A percentile compares a stretch with the other conserved stretches of the same genome.
These are phyloP conservation scores for Ischnura elegans DNA, from an alignment of 2,888 invertebrate genomes.

Conservation along the genomic window DNA sequence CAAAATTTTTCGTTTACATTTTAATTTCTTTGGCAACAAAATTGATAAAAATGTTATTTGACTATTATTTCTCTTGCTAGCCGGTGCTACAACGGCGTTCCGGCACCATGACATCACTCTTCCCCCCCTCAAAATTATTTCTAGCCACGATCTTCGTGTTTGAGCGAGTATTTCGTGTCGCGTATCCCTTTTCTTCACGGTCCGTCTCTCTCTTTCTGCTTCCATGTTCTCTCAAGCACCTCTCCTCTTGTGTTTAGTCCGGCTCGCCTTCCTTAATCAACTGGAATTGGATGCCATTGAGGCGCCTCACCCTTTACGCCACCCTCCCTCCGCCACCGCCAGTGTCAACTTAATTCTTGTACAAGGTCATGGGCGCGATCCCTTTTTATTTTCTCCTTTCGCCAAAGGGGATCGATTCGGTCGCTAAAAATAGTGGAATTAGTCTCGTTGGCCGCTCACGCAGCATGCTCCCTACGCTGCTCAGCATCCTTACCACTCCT, in stretches of 20 bases:
- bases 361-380: neutral
- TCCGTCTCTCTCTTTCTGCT: neutral
- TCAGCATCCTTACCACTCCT: neutral
- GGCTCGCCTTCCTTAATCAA: slow-evolving; percentile 16
- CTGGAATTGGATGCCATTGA: slow-evolving; percentile 24
- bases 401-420: neutral
- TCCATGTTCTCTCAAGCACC: neutral
- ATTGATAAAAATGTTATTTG: no score
- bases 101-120: no score
- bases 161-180: no score
- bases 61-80: no score
- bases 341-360: slow-evolving; percentile 9
- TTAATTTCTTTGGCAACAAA: no score
- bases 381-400: no score
- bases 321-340: neutral
- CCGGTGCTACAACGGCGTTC: no score
- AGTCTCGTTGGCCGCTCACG: slow-evolving; percentile 16
- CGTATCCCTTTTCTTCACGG: neutral
- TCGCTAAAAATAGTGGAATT: slow-evolving; percentile 25
- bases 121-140: no score
- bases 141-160: no score
- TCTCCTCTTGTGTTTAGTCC: neutral
- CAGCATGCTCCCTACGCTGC: neutral
- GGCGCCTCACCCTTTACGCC: neutral
- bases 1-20: no score